Conservation (phyloP, 2,113 vertebrate genomes). For the Chrysemys picta region DNA sequence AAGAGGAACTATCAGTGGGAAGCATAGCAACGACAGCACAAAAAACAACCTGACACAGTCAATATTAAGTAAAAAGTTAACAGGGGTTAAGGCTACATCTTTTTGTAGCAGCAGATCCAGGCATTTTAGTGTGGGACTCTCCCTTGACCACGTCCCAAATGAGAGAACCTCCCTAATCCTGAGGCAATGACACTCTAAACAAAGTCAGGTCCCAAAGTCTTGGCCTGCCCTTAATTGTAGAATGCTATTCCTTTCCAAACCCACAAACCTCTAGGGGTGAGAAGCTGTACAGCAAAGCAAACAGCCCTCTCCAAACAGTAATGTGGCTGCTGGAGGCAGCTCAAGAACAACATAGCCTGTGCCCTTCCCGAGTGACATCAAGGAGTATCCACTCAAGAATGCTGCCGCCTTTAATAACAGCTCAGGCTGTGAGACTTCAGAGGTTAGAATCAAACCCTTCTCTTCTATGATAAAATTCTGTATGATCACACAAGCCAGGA, state of each 20-base stretch:
- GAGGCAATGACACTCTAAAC: background rate
- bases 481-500: background rate
- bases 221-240: background rate
- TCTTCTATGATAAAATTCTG: background rate
- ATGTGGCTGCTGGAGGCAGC: background rate
- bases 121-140: background rate
- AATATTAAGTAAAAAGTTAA: background rate
- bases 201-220: background rate
- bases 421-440: background rate
- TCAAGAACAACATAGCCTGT: background rate
- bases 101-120: rapidly evolving
- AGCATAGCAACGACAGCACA: background rate
- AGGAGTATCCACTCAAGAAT: background rate
- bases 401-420: background rate
- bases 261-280: background rate
- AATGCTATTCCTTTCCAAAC: background rate
- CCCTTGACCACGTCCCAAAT: background rate
- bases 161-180: background rate
- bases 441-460: background rate
- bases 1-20: background rate
- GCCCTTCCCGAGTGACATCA: background rate
- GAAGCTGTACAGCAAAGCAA: background rate
- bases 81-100: background rate
- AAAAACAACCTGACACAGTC: background rate
- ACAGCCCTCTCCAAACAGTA: background rate